phyloP scores from a whole-genome alignment of 2,797 vertebrate genomes.

The Amblyraja radiata region DNA sequence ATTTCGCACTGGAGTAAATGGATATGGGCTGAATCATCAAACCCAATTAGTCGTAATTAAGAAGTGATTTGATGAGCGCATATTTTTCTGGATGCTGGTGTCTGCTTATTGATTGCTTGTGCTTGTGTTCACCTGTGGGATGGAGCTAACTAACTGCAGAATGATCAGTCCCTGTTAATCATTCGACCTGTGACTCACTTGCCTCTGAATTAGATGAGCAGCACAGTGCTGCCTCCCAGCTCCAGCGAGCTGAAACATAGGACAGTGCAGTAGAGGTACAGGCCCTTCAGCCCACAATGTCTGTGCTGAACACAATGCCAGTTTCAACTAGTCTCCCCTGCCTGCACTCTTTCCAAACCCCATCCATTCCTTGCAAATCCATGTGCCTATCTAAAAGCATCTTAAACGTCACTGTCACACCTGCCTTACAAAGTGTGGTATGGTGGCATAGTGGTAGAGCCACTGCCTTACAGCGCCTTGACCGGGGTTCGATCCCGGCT shows the following conservation, averaged over 20 bases:
- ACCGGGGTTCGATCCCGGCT: too few species aligned
- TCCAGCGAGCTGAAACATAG: neutral
- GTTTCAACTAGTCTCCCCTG: too few species aligned
- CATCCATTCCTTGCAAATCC: too few species aligned
- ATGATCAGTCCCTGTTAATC: neutral
- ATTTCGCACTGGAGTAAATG: neutral
- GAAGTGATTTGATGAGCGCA: neutral
- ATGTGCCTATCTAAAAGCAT: too few species aligned
- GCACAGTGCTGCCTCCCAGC: neutral
- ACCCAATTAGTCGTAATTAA: neutral
- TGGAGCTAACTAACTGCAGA: neutral
- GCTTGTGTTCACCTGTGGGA: neutral
- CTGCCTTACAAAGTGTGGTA: too few species aligned
- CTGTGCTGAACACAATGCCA: too few species aligned
- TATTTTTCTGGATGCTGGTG: neutral
- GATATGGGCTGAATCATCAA: neutral
- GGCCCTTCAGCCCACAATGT: too few species aligned
- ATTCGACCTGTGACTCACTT: neutral
- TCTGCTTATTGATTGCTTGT: neutral
- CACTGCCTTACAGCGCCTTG: too few species aligned
- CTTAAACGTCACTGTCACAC: too few species aligned
- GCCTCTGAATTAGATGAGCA: neutral
- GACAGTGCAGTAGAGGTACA: too few species aligned
- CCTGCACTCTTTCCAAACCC: too few species aligned
- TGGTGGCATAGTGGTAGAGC: too few species aligned